Evolutionary conservation across 2,797 vertebrate genomes (phyloP).

Genomic region (Chelonia mydas): DNA sequence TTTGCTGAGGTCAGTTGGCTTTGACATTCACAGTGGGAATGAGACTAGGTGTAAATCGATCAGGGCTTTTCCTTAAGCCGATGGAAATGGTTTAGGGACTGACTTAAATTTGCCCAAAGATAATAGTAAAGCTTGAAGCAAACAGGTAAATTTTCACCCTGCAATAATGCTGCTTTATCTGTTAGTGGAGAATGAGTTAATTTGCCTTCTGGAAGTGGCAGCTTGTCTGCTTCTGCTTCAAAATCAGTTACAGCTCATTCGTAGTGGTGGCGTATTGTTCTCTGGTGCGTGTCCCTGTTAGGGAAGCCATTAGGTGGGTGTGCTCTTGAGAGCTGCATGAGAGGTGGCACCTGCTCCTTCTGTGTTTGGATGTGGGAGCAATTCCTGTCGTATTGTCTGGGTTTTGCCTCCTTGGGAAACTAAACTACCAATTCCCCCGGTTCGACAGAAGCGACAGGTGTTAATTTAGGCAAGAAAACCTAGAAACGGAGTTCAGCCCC

Average conservation of each 20-base stretch:
- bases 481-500: not conserved
- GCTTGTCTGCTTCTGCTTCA: not conserved
- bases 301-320: fast-evolving
- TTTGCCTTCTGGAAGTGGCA: not conserved
- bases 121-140: not conserved
- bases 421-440: not conserved
- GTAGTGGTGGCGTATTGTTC: not conserved
- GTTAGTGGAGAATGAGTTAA: not conserved
- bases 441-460: fast-evolving
- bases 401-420: not conserved
- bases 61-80: not conserved
- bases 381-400: fast-evolving
- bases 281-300: fast-evolving
- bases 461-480: not conserved
- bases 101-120: not conserved
- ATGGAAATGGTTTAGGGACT: not conserved
- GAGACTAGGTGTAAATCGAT: not conserved
- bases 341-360: not conserved
- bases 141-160: not conserved
- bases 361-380: not conserved
- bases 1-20: not conserved
- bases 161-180: not conserved
- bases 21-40: not conserved
- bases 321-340: not conserved
- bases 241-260: not conserved